A percentile compares a stretch with the other conserved stretches of the same genome.
These are phyloP conservation scores for Trochalopteron elliotii DNA, from an alignment of 2,113 vertebrate species.

Conservation along the genomic window DNA sequence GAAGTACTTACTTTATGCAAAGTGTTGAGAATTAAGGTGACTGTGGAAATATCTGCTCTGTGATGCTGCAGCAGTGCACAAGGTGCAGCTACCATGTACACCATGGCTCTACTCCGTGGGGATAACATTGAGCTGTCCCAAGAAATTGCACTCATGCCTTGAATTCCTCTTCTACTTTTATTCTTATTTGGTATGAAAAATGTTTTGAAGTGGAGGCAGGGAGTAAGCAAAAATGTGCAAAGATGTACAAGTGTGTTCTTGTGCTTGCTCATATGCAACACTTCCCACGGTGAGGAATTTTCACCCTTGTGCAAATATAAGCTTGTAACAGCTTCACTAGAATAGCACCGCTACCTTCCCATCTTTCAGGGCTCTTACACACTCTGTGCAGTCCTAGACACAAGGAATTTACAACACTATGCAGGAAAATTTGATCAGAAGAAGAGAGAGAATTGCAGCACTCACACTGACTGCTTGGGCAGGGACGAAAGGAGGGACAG, in stretches of 20 bases:
- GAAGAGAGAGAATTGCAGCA: background rate
- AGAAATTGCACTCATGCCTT: background rate
- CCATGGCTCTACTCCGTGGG: background rate
- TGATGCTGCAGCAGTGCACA: background rate
- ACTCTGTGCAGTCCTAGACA: background rate
- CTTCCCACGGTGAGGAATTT: background rate
- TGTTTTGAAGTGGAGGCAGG: background rate
- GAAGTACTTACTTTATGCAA: background rate
- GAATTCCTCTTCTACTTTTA: background rate
- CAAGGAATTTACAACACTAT: background rate
- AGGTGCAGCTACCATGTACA: rapidly evolving
- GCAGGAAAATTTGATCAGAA: background rate
- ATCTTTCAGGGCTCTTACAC: background rate
- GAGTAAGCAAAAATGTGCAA: background rate
- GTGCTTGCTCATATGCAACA: background rate
- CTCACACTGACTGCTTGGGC: background rate
- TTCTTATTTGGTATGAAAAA: background rate
- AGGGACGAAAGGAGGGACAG: background rate
- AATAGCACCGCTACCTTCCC: background rate
- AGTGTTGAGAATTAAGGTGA: background rate
- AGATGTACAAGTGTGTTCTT: background rate
- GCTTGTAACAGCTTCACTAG: background rate
- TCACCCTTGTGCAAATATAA: background rate
- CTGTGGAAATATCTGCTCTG: background rate
- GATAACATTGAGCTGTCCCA: background rate